Evolutionary conservation across 2,797 vertebrate species (phyloP).

Genomic region (Acanthurus leucopareius): DNA sequence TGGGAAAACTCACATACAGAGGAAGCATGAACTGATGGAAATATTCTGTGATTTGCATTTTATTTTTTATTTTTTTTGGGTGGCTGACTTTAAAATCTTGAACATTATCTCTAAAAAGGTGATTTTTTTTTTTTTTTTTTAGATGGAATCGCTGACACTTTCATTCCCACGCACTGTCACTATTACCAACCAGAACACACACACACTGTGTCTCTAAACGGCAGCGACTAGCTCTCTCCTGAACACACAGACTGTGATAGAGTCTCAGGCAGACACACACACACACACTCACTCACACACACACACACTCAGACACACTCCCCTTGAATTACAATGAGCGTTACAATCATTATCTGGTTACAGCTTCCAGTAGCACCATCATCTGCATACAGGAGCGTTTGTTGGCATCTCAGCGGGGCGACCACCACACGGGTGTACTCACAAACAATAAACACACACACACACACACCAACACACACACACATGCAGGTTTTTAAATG

Average conservation of each 20-base stretch:
- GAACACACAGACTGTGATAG: not conserved
- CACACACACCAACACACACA: constrained; percentile 14
- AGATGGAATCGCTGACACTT: constrained; percentile 21
- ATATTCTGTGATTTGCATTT: constrained; percentile 57
- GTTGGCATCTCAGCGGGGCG: constrained; percentile 37
- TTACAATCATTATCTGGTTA: constrained; percentile 74
- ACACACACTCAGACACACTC: constrained; percentile 46
- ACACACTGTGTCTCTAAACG: not conserved
- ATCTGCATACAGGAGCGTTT: constrained; percentile 74
- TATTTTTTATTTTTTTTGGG: constrained; percentile 1
- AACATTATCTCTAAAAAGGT: constrained; percentile 41
- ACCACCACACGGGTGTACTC: constrained; percentile 9
- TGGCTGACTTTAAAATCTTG: constrained; percentile 36
- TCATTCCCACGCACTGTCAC: constrained; percentile 17
- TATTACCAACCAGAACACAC: constrained; percentile 38
- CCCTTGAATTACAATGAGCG: constrained; percentile 72
- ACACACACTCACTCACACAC: constrained; percentile 48
- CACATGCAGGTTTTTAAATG: constrained; percentile 18
- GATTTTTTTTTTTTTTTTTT: constrained; percentile 35
- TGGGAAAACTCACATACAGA: constrained; percentile 38
- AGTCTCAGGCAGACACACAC: constrained; percentile 28
- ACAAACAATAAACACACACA: constrained; percentile 44
- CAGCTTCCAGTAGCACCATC: constrained; percentile 59
- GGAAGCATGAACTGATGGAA: constrained; percentile 18
- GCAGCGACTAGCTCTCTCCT: not conserved